phyloP scores from a whole-genome alignment of 2,888 invertebrate genomes.

The Eupithecia tripunctaria region DNA sequence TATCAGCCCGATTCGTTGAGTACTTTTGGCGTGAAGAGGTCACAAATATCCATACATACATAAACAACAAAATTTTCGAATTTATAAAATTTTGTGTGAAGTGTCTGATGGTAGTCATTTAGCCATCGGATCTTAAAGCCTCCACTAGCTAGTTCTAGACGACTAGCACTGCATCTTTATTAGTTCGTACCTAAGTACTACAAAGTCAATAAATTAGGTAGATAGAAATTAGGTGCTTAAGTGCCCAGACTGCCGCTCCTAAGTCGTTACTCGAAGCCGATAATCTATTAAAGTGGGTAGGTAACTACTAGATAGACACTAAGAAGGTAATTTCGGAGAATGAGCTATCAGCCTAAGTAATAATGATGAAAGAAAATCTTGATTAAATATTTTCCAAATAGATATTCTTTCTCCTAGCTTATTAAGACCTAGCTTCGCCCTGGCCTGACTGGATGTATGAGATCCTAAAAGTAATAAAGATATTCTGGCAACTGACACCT shows the following conservation, averaged over 20 bases:
- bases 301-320: not conserved
- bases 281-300: constrained; percentile 6
- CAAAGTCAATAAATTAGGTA: not conserved
- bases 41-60: too few relatives aligned
- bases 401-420: not conserved
- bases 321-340: not conserved
- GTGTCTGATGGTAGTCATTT: not conserved
- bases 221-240: constrained; percentile 6
- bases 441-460: not conserved
- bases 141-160: not conserved
- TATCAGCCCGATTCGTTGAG: too few relatives aligned
- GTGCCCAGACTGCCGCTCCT: constrained; percentile 2
- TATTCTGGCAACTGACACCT: not conserved
- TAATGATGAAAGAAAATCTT: not conserved
- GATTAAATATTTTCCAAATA: not conserved
- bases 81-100: too few relatives aligned
- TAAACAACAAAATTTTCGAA: too few relatives aligned
- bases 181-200: not conserved
- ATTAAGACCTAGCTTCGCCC: not conserved
- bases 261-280: not conserved
- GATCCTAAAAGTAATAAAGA: not conserved
- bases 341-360: not conserved
- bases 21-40: too few relatives aligned
- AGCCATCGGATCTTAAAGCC: not conserved
- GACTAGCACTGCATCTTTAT: not conserved